A percentile compares a stretch with the other conserved stretches of the same genome.
phyloP scores from a whole-genome alignment of 2,888 invertebrate genomes.

The Drosophila kanekoi region DNA sequence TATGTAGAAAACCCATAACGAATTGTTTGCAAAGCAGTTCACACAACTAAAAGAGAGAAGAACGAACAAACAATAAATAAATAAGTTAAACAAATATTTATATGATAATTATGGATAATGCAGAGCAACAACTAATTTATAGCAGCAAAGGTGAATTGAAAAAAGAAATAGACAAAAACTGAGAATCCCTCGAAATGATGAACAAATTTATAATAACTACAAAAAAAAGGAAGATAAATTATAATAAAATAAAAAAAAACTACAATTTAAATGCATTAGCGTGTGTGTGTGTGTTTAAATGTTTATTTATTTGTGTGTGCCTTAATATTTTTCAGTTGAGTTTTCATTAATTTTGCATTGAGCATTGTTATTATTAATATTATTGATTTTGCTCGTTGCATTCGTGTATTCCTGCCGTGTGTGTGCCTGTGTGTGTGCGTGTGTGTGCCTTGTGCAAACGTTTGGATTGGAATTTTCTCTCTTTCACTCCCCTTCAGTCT shows the following conservation, averaged over 20 bases:
- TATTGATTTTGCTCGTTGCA: conserved; percentile 72
- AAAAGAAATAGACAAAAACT: conserved; percentile 30
- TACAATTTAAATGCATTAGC: conserved; percentile 72
- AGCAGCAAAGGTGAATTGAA: conserved; percentile 22
- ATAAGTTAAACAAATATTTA: conserved; percentile 75
- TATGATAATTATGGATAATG: conserved; percentile 73
- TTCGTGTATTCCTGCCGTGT: conserved; percentile 53
- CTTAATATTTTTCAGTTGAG: conserved; percentile 59
- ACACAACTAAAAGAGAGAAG: conserved; percentile 42
- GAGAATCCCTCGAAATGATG: conserved; percentile 38
- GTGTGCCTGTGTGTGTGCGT: conserved; percentile 43
- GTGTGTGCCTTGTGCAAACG: conserved; percentile 67
- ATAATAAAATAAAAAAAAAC: conserved; percentile 41
- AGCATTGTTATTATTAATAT: conserved; percentile 62
- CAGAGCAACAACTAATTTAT: conserved; percentile 61
- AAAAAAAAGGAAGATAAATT: conserved; percentile 26
- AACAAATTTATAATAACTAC: conserved; percentile 61
- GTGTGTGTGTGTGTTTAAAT: conserved; percentile 40
- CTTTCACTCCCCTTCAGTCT: conserved; percentile 5
- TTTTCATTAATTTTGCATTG: conserved; percentile 76
- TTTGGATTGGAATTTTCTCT: conserved; percentile 70
- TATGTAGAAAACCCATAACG: conserved; percentile 51
- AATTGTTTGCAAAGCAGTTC: conserved; percentile 49
- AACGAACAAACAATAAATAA: conserved; percentile 35
- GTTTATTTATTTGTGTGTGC: conserved; percentile 45